Conservation (phyloP, 1,140 invertebrate species). For the Brachionus plicatilis region DNA sequence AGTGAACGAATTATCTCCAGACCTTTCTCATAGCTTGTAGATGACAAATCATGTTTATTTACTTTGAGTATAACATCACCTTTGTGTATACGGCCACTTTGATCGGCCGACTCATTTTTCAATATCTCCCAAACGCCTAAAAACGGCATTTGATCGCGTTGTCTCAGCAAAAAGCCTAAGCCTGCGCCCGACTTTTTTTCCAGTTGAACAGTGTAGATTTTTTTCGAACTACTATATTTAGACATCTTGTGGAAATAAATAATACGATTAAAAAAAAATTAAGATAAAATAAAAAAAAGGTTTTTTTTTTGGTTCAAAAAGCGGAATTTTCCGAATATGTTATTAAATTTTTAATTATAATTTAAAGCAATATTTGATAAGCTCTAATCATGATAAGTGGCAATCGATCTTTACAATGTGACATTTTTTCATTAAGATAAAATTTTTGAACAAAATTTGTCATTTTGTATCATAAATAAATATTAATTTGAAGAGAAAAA, state of each 20-base stretch:
- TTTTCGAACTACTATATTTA: background rate
- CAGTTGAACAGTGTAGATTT: slow-evolving; percentile 21
- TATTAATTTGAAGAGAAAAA: background rate
- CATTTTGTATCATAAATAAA: background rate
- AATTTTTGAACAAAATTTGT: background rate
- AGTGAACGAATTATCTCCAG: slow-evolving; percentile 42
- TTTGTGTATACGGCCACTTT: slow-evolving; percentile 41
- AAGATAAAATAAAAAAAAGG: background rate
- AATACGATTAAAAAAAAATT: background rate
- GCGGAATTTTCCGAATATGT: background rate
- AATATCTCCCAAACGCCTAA: slow-evolving; percentile 42
- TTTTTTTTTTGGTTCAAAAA: background rate
- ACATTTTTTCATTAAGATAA: background rate
- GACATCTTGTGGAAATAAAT: background rate
- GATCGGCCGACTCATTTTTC: slow-evolving; percentile 42
- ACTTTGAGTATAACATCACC: slow-evolving; percentile 44
- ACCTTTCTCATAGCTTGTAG: slow-evolving; percentile 42
- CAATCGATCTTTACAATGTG: background rate
- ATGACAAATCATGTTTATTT: slow-evolving; percentile 42
- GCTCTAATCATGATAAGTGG: background rate
- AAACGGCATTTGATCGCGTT: slow-evolving; percentile 9
- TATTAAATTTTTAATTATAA: background rate
- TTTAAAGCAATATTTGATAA: background rate
- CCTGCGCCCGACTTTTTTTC: slow-evolving; percentile 22
- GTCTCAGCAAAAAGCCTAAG: slow-evolving; percentile 41